These are phyloP conservation scores for Zaprionus nigranus DNA, from an alignment of 1,140 invertebrate genomes.

Conservation along the genomic window DNA sequence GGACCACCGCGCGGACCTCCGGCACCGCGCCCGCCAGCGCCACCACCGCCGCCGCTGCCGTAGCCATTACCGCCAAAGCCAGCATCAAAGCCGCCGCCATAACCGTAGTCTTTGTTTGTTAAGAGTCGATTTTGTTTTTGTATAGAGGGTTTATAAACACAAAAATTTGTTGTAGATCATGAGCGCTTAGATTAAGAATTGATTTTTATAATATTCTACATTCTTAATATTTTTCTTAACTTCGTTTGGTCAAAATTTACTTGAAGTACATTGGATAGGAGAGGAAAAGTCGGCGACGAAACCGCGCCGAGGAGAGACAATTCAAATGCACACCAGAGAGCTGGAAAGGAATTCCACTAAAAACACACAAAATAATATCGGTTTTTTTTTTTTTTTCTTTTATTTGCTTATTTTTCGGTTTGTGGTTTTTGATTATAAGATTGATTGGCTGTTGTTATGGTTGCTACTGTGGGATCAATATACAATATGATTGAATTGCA, in stretches of 20 bases:
- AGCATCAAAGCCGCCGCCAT: constrained; percentile 83
- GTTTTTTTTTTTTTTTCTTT: constrained; percentile 68
- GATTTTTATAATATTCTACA: constrained; percentile 17
- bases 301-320: constrained; percentile 73
- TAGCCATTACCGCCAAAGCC: constrained; percentile 71
- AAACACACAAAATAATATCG: constrained; percentile 71
- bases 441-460: constrained; percentile 56
- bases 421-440: constrained; percentile 81
- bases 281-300: constrained; percentile 7
- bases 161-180: constrained; percentile 48
- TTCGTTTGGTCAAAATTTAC: constrained; percentile 72
- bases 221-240: constrained; percentile 28
- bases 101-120: constrained; percentile 75
- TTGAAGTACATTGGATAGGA: constrained; percentile 17
- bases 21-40: constrained; percentile 74
- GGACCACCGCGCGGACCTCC: constrained; percentile 76
- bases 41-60: constrained; percentile 66
- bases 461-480: constrained; percentile 67
- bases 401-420: constrained; percentile 80
- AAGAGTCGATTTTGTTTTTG: constrained; percentile 7
- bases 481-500: constrained; percentile 54
- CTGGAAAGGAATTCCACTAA: constrained; percentile 65
- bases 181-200: constrained; percentile 61
- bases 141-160: constrained; percentile 38
- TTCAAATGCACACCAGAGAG: constrained; percentile 76